Percentiles rank a stretch among this genome's conserved stretches.
Evolutionary conservation across 2,888 invertebrate species (phyloP).

Genomic region (Leptodirus hochenwartii): DNA sequence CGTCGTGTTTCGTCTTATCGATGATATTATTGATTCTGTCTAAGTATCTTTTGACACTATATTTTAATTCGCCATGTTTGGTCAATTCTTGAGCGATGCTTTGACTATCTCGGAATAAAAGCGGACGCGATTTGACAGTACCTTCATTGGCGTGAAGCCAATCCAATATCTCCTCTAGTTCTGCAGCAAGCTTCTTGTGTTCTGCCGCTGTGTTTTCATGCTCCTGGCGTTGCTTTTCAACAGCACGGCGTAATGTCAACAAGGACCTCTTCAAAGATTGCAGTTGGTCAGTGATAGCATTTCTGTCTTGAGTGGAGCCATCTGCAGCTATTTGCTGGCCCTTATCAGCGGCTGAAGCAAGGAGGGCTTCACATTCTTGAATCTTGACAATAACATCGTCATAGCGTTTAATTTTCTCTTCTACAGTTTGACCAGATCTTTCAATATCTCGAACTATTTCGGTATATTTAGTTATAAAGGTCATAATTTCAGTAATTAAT

Average conservation of each 20-base stretch:
- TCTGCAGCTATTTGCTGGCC: slow-evolving; percentile 86
- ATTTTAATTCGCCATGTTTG: slow-evolving; percentile 50
- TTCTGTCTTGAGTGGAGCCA: slow-evolving; percentile 72
- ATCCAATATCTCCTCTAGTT: slow-evolving; percentile 66
- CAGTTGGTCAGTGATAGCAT: slow-evolving; percentile 71
- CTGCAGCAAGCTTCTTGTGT: slow-evolving; percentile 65
- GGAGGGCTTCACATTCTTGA: slow-evolving; percentile 74
- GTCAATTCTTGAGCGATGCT: slow-evolving; percentile 69
- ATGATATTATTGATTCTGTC: slow-evolving; percentile 51
- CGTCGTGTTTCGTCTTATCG: slow-evolving; percentile 52
- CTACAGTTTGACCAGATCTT: slow-evolving; percentile 59
- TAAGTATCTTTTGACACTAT: slow-evolving; percentile 50
- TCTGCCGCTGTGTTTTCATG: slow-evolving; percentile 78
- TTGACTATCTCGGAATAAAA: slow-evolving; percentile 56
- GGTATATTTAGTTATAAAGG: slow-evolving; percentile 73
- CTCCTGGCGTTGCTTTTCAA: slow-evolving; percentile 73
- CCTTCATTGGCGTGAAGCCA: slow-evolving; percentile 72
- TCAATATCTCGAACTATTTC: slow-evolving; percentile 74
- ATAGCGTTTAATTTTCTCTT: slow-evolving; percentile 75
- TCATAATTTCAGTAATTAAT: slow-evolving; percentile 70
- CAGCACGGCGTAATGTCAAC: slow-evolving; percentile 55
- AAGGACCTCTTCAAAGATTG: slow-evolving; percentile 75
- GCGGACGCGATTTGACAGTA: slow-evolving; percentile 61
- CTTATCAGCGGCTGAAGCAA: slow-evolving; percentile 78
- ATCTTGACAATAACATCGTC: slow-evolving; percentile 73